Base-by-base conservation (phyloP, 92 coral and sea anemone species). In the Zoanthus sociatus region DNA sequence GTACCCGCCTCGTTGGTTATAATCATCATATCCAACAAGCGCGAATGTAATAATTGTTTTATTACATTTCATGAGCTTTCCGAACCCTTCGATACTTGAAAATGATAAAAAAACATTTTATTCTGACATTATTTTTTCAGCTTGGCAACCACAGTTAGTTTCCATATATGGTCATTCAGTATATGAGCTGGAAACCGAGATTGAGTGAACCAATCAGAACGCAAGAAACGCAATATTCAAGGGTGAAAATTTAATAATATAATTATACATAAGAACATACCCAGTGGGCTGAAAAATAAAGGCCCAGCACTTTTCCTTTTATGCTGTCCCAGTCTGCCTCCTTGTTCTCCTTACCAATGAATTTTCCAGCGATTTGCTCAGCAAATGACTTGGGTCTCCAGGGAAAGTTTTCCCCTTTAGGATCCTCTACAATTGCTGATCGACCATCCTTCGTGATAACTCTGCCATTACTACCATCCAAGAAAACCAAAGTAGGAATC, bases 261-360 rank as follows among this genome's bases (percentile, higher is more conserved):
- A 1, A 33, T 1, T 31, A 30, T 9, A 20, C 5, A 11, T 11
- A 42, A 79, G 3, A 79, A 74, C 98, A 79, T 90, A 97, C 99
- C 99, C 99, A 97, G 88, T 97, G 99, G 12, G 99, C 99, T 17
- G 99, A 97, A 84, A 97, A 97, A 87, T 97, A 97, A 9, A 93
- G 84, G 31, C 94, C 99, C 9, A 93, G 21, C 15, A 97, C 94
- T 77, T 97, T 97, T 42, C 97, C 98, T 60, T 90, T 84, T 69
- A 97, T 83, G 48, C 95, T 94, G 0, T 91, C 92, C 48, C 90
- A 89, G 78, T 89, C 72, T 16, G 86, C 90, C 83, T 90, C 92
- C 64, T 85, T 88, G 8, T 90, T 86, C 48, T 92, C 71, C 55
- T 79, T 88, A 87, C 89, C 91, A 45, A 92, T 44, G 26, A 92